A percentile compares a stretch with the other conserved stretches of the same genome.
Conservation (phyloP, 35 echinoderm and acorn worm genomes). For the Patiria miniata region DNA sequence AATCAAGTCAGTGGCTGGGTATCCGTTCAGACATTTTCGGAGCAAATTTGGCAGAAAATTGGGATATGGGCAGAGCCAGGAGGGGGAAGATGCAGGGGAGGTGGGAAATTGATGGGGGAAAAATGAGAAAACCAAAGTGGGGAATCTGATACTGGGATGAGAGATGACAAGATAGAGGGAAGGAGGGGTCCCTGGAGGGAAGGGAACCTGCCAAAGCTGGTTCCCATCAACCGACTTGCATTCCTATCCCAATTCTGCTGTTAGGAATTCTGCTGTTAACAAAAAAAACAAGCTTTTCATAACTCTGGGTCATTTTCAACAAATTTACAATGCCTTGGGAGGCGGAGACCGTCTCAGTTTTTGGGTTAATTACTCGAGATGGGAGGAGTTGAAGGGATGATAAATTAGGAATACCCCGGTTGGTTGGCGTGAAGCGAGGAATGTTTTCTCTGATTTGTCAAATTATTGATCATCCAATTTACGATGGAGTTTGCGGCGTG, state of each 20-base stretch:
- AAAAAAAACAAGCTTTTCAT: not conserved
- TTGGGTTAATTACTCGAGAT: not conserved
- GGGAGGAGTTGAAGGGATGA: not conserved
- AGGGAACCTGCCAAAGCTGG: not conserved
- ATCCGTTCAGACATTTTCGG: not conserved
- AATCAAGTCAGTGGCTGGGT: not conserved
- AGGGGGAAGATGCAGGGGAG: not conserved
- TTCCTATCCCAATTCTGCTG: not conserved
- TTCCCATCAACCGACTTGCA: not conserved
- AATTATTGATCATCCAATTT: too few relatives aligned
- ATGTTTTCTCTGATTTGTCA: too few relatives aligned
- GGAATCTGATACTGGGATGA: not conserved
- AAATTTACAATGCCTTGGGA: not conserved
- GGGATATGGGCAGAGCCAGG: not conserved
- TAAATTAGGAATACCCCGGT: not conserved
- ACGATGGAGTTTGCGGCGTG: too few relatives aligned
- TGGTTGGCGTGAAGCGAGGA: too few relatives aligned
- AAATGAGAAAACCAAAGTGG: not conserved
- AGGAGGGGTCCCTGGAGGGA: not conserved
- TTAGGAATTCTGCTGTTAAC: not conserved
- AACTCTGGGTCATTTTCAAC: not conserved
- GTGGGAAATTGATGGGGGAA: not conserved
- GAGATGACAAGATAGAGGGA: not conserved
- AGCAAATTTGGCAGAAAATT: slow-evolving; percentile 17
- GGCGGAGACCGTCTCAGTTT: not conserved